Evolutionary conservation across 2,888 invertebrate genomes (phyloP), one percentile per base, ranked within the genome.

Genomic region (Nemoura dubitans): DNA sequence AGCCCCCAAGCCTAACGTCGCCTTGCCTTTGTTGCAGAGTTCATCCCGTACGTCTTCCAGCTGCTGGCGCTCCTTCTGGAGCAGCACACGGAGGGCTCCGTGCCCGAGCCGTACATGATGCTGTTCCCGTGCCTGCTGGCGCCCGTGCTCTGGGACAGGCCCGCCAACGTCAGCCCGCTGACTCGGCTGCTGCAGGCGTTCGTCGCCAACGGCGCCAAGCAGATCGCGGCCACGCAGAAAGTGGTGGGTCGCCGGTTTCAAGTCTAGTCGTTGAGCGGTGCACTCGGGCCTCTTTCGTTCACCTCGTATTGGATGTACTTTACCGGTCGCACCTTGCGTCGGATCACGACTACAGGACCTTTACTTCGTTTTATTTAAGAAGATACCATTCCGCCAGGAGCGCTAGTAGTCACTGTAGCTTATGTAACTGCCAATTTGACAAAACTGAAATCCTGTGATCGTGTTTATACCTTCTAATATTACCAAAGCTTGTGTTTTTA

Each of bases 31-130:
- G 87, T 93, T 91, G 30, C 94, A 95, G 99, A 99, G 91, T 99
- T 99, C 93, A 97, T 99, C 92, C 99, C 99, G 0, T 99, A 99
- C 92, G 98, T 98, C 83, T 99, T 99, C 91, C 99, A 99, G 96
- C 95, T 99, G 92, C 92, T 99, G 77, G 97, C 98, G 0, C 93
- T 99, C 27, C 92, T 99, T 87, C 93, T 99, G 92, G 98, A 98
- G 91, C 92, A 96, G 87, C 95, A 95, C 85, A 91, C 91, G 0
- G 92, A 91, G 6, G 93, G 93, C 2, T 91, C 93, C 30, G 93
- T 96, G 88, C 96, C 98, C 25, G 96, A 96, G 87, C 95, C 96
- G 0, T 99, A 99, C 93, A 95, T 97, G 92, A 95, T 95, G 2
- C 93, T 99, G 86, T 96, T 99, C 90, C 98, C 98, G 0, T 97